A percentile compares a stretch with the other conserved stretches of the same genome.
Evolutionary conservation across 2,797 vertebrate genomes (phyloP).

Genomic region (Podarcis lilfordi): DNA sequence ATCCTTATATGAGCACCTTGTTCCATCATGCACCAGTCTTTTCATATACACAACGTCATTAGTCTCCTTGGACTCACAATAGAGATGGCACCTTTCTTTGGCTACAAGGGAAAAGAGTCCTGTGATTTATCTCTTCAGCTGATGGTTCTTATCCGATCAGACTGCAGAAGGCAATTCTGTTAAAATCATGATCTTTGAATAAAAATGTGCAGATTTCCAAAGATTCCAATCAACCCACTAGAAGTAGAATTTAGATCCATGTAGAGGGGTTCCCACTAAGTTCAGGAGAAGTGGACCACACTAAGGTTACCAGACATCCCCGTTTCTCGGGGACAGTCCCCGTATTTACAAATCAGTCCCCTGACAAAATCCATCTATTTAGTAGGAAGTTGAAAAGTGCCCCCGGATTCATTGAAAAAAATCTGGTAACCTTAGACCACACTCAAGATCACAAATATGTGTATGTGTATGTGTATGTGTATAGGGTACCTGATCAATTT

Average conservation of each 20-base stretch:
- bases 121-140: neutral
- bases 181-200: neutral
- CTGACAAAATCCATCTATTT: too few species aligned
- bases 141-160: neutral
- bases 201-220: neutral
- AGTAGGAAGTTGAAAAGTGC: too few species aligned
- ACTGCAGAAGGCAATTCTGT: neutral
- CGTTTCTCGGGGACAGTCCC: too few species aligned
- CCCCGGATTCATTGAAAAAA: too few species aligned
- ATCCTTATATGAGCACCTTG: slow-evolving; percentile 96
- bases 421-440: too few species aligned
- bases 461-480: neutral
- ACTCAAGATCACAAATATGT: neutral
- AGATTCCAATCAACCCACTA: neutral
- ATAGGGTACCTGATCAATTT: neutral
- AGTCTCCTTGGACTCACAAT: slow-evolving; percentile 92
- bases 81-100: slow-evolving; percentile 93
- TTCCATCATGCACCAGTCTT: slow-evolving; percentile 89
- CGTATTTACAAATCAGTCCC: too few species aligned
- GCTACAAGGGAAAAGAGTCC: slow-evolving; percentile 74
- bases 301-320: too few species aligned
- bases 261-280: neutral
- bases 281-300: neutral
- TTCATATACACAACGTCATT: slow-evolving; percentile 90
- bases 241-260: neutral